Evolutionary conservation across 2,797 vertebrate species (phyloP), one percentile per base, ranked within the genome.

Genomic region (Propithecus deckenii): DNA sequence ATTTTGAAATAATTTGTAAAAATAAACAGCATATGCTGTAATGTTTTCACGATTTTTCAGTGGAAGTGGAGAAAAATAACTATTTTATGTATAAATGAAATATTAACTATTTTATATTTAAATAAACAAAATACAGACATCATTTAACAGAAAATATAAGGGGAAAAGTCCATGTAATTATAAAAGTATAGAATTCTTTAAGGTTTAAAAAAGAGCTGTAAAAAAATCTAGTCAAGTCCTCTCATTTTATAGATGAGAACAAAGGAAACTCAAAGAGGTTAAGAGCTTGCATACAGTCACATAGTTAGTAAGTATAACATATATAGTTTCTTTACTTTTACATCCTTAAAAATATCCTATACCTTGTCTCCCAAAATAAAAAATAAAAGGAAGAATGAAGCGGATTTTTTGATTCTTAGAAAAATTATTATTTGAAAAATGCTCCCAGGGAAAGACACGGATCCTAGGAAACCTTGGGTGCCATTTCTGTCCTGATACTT

Each of bases 31-130:
- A 76, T 52, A 81, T 84, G 25, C 28, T 80, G 83, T 72, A 88
- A 55, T 46, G 28, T 91, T 96, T 96, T 95, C 48, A 93, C 38
- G 5, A 35, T 32, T 96, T 94, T 95, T 85, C 23, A 86, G 22
- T 63, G 95, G 83, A 86, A 74, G 7, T 57, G 32, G 80, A 89
- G 61, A 74, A 91, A 83, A 69, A 79, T 59, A 81, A 38, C 35
- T 78, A 71, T 89, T 91, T 85, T 75, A 61, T n/a, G 79, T 79
- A 65, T 91, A 91, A 78, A 75, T 89, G 35, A 59, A 57, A 41
- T 57, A 71, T 50, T 69, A 78, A 38, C 48, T 41, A 52, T 80
- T 91, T 92, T 87, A 71, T n/a, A 93, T 80, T 72, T 91, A 89
- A 92, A 57, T 84, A 30, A 71, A 80, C 22, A 83, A 93, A 80